Evolutionary conservation across 2,797 vertebrate genomes (phyloP), one percentile per base, ranked within the genome.

Genomic region (Malurus leucopterus): DNA sequence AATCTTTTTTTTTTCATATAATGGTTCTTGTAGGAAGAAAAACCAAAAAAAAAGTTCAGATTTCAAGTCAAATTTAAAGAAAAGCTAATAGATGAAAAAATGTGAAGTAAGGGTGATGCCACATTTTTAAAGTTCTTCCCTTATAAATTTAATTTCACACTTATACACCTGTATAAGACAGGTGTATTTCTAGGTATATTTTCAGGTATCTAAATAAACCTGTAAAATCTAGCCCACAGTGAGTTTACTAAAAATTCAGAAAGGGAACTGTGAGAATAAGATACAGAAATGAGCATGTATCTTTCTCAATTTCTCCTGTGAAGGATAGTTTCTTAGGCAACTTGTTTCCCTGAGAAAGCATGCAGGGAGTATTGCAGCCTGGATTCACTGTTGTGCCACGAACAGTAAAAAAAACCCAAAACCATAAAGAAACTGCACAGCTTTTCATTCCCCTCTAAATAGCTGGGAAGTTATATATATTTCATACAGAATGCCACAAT

Each of bases 341-440:
- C 6, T 30, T 62, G 8, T 23, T 76, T 69, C 30, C 26, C 8
- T 61, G 54, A 71, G 27, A 59, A 89, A 50, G 6, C 5, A 32
- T 4, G 6, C 22, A 23, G 16, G 21, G 15, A 7, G 1, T 50
- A 27, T 26, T 34, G 27, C 30, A 46, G 15, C 5, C 36, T 62
- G 50, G 21, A 32, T 54, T 84, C 34, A 38, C 1, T 84, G 30
- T 57, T 41, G 17, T 32, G 40, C 32, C 27, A 62, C 32, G 68
- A 69, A 61, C 4, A 86, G 26, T 3, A 32, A 9, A 51, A 49
- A 65, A 23, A 14, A 9, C 34, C 34, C 18, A 61, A 38, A 0
- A 38, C 0, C 6, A 24, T 0, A 5, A 74, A 53, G 30, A 57
- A 75, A 72, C 3, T 5, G 2, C 13, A 41, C 8, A 64, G 23